phyloP scores from a whole-genome alignment of 2,113 vertebrate species.

The Eupsittula cactorum region DNA sequence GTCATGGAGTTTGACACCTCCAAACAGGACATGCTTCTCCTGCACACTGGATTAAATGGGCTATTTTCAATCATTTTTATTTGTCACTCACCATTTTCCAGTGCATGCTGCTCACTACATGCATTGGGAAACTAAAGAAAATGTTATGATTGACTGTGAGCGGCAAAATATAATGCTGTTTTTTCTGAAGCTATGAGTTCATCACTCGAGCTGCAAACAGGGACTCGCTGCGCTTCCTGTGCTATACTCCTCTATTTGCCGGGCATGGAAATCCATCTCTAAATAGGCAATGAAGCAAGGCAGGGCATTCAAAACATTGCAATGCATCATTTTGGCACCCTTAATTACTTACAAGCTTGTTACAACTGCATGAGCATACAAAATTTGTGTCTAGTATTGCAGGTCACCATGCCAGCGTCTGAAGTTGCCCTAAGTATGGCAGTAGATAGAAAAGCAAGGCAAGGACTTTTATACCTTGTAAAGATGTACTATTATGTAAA shows the following conservation, averaged over 20 bases:
- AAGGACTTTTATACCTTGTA: not conserved
- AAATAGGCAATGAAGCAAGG: not conserved
- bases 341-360: not conserved
- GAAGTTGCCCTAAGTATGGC: not conserved
- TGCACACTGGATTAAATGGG: too few relatives aligned
- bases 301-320: not conserved
- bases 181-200: not conserved
- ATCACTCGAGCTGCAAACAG: not conserved
- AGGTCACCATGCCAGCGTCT: not conserved
- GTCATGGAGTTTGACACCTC: not conserved
- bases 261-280: not conserved
- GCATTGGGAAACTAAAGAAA: not conserved
- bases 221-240: not conserved
- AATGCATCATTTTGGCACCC: not conserved
- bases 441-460: not conserved
- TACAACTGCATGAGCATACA: not conserved
- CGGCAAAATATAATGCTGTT: rapidly evolving
- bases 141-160: not conserved
- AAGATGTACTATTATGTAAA: not conserved
- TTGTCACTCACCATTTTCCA: not conserved
- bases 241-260: not conserved
- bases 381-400: not conserved
- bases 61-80: not conserved
- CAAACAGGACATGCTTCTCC: not conserved
- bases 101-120: not conserved